phyloP scores from a whole-genome alignment of 1,140 invertebrate genomes.

The Drosophila neocordata region DNA sequence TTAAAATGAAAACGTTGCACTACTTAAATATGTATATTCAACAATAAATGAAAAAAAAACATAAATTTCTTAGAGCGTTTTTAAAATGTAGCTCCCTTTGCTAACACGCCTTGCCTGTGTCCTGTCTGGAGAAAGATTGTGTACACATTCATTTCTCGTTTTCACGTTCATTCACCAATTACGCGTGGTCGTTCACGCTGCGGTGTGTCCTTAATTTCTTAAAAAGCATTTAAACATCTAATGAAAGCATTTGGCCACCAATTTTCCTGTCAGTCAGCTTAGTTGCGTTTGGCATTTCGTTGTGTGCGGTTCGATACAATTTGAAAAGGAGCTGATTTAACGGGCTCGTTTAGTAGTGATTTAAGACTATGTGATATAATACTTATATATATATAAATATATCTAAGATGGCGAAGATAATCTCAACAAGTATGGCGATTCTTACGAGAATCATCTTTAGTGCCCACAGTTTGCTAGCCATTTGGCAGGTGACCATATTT shows the following conservation, averaged over 20 bases:
- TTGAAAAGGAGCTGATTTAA: constrained; percentile 14
- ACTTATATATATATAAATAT: neutral
- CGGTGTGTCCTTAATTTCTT: constrained; percentile 79
- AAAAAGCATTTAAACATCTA: constrained; percentile 80
- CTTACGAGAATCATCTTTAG: constrained; percentile 91
- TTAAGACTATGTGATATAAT: constrained; percentile 37
- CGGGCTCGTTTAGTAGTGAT: neutral
- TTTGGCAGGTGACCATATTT: constrained; percentile 91
- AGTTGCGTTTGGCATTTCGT: constrained; percentile 71
- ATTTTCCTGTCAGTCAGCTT: constrained; percentile 59
- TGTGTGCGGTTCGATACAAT: constrained; percentile 62
- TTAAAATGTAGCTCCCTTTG: no score
- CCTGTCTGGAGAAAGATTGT: constrained; percentile 10
- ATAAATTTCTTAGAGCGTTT: no score
- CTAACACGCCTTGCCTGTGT: neutral
- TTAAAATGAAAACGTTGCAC: no score
- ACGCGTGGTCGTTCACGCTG: constrained; percentile 55
- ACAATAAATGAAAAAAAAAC: no score
- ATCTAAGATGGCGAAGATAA: constrained; percentile 86
- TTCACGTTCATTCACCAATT: constrained; percentile 71
- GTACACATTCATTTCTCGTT: constrained; percentile 31
- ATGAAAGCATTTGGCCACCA: constrained; percentile 71
- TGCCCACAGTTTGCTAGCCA: constrained; percentile 90
- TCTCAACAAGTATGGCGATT: constrained; percentile 91
- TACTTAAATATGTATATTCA: no score